These are phyloP conservation scores for Micrasema longulum DNA, from an alignment of 1,140 invertebrate genomes.

Conservation along the genomic window DNA sequence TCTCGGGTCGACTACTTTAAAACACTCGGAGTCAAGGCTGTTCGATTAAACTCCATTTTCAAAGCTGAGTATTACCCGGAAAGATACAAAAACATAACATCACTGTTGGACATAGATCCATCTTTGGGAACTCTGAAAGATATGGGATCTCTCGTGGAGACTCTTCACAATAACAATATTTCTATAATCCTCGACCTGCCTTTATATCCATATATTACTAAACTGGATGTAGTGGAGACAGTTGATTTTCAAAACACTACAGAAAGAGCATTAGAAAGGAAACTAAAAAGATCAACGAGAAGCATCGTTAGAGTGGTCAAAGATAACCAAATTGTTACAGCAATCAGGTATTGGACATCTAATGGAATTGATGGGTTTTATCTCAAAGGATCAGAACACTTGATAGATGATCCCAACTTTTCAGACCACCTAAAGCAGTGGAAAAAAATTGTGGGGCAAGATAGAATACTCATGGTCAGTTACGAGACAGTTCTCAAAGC, in stretches of 20 bases:
- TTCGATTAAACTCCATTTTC: slow-evolving; percentile 83
- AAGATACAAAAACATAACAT: slow-evolving; percentile 74
- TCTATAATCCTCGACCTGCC: slow-evolving; percentile 81
- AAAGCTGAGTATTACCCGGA: slow-evolving; percentile 77
- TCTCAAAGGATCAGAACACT: slow-evolving; percentile 75
- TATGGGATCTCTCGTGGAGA: slow-evolving; percentile 71
- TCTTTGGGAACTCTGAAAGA: slow-evolving; percentile 75
- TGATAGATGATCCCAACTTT: slow-evolving; percentile 65
- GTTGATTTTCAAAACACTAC: slow-evolving; percentile 12
- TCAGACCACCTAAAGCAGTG: slow-evolving; percentile 71
- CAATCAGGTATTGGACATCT: slow-evolving; percentile 74
- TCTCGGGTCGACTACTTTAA: slow-evolving; percentile 77
- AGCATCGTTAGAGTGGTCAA: slow-evolving; percentile 53
- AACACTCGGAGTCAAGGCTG: slow-evolving; percentile 73
- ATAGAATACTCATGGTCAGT: slow-evolving; percentile 76
- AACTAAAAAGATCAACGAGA: slow-evolving; percentile 54
- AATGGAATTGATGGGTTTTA: slow-evolving; percentile 84
- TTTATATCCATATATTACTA: slow-evolving; percentile 71
- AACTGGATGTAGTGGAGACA: slow-evolving; percentile 54
- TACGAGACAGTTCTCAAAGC: slow-evolving; percentile 69
- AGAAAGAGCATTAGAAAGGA: slow-evolving; percentile 41
- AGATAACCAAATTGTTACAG: slow-evolving; percentile 63
- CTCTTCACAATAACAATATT: slow-evolving; percentile 76
- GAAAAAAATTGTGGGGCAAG: slow-evolving; percentile 73
- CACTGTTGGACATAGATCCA: slow-evolving; percentile 72